Evolutionary conservation across 2,113 vertebrate species (phyloP).

Genomic region (Pungitius pungitius): DNA sequence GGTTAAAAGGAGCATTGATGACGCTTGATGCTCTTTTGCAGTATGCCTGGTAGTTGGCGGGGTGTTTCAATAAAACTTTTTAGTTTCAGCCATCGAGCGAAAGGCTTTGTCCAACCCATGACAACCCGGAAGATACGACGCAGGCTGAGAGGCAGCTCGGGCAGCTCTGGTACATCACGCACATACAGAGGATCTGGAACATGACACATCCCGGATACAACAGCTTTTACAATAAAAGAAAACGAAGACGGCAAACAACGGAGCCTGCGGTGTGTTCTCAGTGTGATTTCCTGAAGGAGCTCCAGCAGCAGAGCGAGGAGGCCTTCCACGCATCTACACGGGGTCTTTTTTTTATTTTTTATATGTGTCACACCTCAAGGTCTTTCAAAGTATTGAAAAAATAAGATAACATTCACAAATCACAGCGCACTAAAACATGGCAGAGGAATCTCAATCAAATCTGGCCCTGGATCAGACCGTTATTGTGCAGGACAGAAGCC

Average conservation of each 20-base stretch:
- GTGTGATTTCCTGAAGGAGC: background rate
- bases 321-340: background rate
- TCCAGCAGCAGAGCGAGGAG: background rate
- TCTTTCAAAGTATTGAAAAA: too few relatives aligned
- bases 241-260: background rate
- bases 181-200: background rate
- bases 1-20: background rate
- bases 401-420: background rate
- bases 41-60: too few relatives aligned
- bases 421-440: background rate
- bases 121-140: too few relatives aligned
- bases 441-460: slow-evolving; percentile 8
- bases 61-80: background rate
- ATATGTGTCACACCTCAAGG: background rate
- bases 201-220: background rate
- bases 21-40: background rate
- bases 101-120: too few relatives aligned
- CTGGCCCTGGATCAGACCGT: too few relatives aligned
- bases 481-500: too few relatives aligned
- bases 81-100: background rate
- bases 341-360: background rate
- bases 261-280: background rate
- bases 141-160: too few relatives aligned
- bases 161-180: too few relatives aligned
- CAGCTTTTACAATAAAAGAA: background rate